Base-by-base conservation (phyloP, 2,113 vertebrate genomes). In the Peromyscus maniculatus region DNA sequence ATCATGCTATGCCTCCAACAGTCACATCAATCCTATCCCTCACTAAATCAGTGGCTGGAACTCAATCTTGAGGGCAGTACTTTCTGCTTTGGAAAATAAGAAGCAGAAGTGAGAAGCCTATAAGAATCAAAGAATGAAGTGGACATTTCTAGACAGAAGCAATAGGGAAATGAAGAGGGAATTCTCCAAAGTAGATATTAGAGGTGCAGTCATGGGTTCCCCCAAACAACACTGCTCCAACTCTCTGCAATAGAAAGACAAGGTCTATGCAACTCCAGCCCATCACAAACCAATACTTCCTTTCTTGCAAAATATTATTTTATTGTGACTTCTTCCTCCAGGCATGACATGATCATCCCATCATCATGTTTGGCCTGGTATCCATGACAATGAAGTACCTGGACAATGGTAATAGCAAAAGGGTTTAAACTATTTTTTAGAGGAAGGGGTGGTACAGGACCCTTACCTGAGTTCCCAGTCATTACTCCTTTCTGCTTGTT, bases 31-130 rank as follows among this genome's bases (percentile, higher is more conserved):
- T 77, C 22, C 21, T 46, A 46, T 26, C 74, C 21, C 74, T 46
- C 46, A 77, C 74, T 46, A 77, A 77, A 43, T 28, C 74, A 28
- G 55, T 59, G 36, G 12, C 24, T 90, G 8, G n/a, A 17, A 67
- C 9, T 59, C 67, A 7, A 2, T 24, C 16, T 6, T 55, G 11
- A 11, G 36, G 5, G 31, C 10, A 1, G 3, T 1, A 33, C 15
- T 33, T 43, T 92, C 43, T 77, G 36, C 13, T 67, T 88, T 28
- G n/a, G n/a, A 36, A 87, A 69, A 10, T 24, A 26, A 21, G 49
- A 52, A 90, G 36, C n/a, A 9, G 21, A 69, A 5, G 57, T 59
- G 49, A 24, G 22, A 66, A 67, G 16, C 59, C 39, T 39, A 17
- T 3, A 39, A 26, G 4, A 36, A 46, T 12, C 19, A 0, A 16